These are phyloP conservation scores for Leucophora obtusa DNA, from an alignment of 2,888 invertebrate genomes.

Conservation along the genomic window DNA sequence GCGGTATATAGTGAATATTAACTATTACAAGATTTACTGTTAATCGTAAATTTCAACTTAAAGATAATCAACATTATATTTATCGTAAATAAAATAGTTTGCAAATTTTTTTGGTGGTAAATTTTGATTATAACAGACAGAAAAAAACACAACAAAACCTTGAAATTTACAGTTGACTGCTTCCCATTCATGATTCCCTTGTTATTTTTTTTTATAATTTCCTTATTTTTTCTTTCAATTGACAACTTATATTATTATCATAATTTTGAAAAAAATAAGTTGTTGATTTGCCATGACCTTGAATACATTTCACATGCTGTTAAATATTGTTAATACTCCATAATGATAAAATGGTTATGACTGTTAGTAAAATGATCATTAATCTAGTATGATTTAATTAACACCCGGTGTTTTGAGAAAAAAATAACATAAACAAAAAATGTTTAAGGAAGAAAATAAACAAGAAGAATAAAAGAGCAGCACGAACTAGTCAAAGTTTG, in stretches of 20 bases:
- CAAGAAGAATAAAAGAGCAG: not conserved
- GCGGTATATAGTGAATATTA: too few relatives aligned
- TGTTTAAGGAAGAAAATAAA: not conserved
- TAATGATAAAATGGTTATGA: slow-evolving; percentile 35
- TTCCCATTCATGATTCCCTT: slow-evolving; percentile 12
- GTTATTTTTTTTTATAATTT: slow-evolving; percentile 16
- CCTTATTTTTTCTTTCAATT: slow-evolving; percentile 22
- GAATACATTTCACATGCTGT: slow-evolving; percentile 32
- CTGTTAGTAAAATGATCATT: slow-evolving; percentile 8
- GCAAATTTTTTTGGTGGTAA: too few relatives aligned
- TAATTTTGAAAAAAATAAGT: slow-evolving; percentile 33
- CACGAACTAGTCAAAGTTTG: not conserved
- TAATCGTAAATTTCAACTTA: too few relatives aligned
- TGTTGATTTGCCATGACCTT: slow-evolving; percentile 53
- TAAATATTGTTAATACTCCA: slow-evolving; percentile 19
- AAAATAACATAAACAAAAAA: not conserved
- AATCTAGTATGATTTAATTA: slow-evolving; percentile 37
- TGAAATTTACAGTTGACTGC: slow-evolving; percentile 23
- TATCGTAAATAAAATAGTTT: too few relatives aligned
- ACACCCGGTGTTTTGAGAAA: slow-evolving; percentile 22
- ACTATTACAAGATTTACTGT: too few relatives aligned
- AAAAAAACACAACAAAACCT: not conserved
- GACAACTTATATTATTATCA: slow-evolving; percentile 34
- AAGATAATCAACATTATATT: too few relatives aligned
- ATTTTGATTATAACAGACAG: too few relatives aligned